Evolutionary conservation across 2,797 vertebrate genomes (phyloP), one percentile per base, ranked within the genome.

Genomic region (Xenops minutus): DNA sequence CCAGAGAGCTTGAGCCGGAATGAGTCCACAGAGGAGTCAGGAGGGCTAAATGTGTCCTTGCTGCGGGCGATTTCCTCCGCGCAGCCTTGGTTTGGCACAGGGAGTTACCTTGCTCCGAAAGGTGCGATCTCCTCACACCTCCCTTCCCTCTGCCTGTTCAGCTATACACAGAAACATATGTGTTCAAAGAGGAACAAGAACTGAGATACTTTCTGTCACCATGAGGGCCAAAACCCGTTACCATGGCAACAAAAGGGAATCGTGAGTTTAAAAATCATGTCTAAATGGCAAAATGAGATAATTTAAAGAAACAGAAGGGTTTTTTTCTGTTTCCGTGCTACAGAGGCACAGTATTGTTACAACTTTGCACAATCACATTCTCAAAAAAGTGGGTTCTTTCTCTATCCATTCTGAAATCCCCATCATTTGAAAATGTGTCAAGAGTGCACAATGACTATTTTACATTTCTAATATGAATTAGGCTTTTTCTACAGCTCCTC

Each of bases 231-330:
- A 97, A 96, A 97, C 63, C 89, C 16, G 97, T 98, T 97, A 92
- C 98, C 96, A 97, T 98, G 80, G 97, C 92, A 98, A 98, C 98
- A 72, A 94, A 95, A 91, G 95, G 95, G 94, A 95, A 93, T 91
- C 68, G 89, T 93, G 96, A 97, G 95, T 97, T 98, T 97, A 95
- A 98, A 97, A 97, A 97, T 97, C 96, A 93, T 93, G 96, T 97
- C 94, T 95, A 97, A 97, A 97, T 98, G 96, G 97, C 95, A 98
- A 97, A 97, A 97, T 78, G 74, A 97, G 96, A 96, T 95, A 97
- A 96, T 97, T 97, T 94, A 97, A 97, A 98, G 96, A 97, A 97
- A 96, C 85, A 92, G 86, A 94, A 36, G 29, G 74, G n/a, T 41
- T 41, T 92, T 43, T 76, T n/a, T n/a, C 48, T 12, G 32, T 77